Evolutionary conservation across 2,797 vertebrate species (phyloP).

Genomic region (Picus viridis): DNA sequence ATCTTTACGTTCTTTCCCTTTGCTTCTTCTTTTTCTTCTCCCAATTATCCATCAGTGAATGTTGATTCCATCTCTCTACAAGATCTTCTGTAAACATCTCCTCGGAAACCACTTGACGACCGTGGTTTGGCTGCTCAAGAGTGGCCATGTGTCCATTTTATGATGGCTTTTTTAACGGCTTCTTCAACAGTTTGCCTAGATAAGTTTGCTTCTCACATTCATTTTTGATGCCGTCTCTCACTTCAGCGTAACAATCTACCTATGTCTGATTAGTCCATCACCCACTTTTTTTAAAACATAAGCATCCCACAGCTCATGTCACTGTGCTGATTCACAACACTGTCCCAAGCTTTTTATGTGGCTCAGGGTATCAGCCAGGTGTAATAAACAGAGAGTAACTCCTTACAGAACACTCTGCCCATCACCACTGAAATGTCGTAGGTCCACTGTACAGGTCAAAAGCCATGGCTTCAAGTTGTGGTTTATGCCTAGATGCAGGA

Average conservation of each 20-base stretch:
- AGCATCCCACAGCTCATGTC: background rate
- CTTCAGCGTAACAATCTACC: background rate
- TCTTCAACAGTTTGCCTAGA: background rate
- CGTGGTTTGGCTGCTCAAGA: rapidly evolving
- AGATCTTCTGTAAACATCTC: background rate
- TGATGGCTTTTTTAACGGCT: background rate
- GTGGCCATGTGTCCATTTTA: background rate
- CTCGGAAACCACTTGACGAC: background rate
- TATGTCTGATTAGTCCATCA: background rate
- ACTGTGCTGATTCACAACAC: rapidly evolving
- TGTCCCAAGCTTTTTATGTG: background rate
- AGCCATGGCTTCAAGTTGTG: background rate
- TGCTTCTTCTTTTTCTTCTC: background rate
- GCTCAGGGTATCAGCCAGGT: background rate
- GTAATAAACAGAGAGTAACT: background rate
- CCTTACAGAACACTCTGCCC: background rate
- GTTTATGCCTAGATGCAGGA: background rate
- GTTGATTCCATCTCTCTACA: background rate
- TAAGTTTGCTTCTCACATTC: background rate
- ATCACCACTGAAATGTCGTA: background rate
- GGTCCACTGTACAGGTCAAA: background rate
- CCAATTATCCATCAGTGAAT: background rate
- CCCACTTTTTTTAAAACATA: background rate
- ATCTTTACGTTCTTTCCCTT: background rate
- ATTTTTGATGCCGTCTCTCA: background rate